These are phyloP conservation scores for Falco naumanni DNA, from an alignment of 2,797 vertebrate genomes.

Conservation along the genomic window DNA sequence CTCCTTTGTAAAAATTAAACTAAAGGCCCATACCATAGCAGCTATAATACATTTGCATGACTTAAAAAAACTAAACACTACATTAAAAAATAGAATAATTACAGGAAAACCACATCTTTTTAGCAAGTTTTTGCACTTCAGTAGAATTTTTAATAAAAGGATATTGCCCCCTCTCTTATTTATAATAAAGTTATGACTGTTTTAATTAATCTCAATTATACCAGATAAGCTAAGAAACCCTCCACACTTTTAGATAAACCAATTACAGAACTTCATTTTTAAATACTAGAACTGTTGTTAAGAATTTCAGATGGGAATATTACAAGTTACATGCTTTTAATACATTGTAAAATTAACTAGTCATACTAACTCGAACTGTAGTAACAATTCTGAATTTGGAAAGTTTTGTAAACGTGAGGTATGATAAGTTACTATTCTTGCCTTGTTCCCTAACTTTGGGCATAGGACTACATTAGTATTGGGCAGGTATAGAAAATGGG, in stretches of 20 bases:
- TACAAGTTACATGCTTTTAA: constrained; percentile 10
- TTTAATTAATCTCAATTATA: constrained; percentile 44
- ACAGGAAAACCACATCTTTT: background rate
- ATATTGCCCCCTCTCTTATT: constrained; percentile 4
- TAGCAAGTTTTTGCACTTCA: background rate
- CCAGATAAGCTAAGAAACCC: background rate
- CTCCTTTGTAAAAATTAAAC: background rate
- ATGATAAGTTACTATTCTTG: constrained; percentile 49
- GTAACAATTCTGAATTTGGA: constrained; percentile 45
- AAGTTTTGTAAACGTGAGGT: constrained; percentile 35
- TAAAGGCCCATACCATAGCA: constrained; percentile 26
- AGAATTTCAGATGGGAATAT: constrained; percentile 25
- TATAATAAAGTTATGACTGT: background rate
- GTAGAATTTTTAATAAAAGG: constrained; percentile 37
- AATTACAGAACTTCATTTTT: constrained; percentile 30
- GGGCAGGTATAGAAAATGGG: constrained; percentile 75
- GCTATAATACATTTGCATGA: background rate
- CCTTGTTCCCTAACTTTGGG: constrained; percentile 19
- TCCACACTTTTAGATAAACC: constrained; percentile 27
- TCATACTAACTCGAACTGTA: constrained; percentile 18
- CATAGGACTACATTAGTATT: constrained; percentile 59
- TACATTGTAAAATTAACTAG: constrained; percentile 31
- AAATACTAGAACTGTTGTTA: constrained; percentile 10
- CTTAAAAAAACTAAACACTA: background rate
- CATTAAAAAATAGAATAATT: background rate